Conservation (phyloP, 2,113 vertebrate species). For the Passer montanus region DNA sequence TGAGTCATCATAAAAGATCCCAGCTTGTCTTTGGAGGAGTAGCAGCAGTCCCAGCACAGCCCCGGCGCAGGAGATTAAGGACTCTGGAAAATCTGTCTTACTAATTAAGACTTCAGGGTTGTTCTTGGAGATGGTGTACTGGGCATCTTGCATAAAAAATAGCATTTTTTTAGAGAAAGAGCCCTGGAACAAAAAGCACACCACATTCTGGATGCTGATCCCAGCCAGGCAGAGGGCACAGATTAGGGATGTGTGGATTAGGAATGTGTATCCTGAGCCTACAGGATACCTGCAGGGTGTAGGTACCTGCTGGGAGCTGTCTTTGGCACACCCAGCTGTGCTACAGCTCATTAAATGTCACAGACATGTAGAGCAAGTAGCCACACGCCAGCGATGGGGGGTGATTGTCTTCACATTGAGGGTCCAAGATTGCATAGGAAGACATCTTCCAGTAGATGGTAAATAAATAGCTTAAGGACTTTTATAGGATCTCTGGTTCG, state of each 20-base stretch:
- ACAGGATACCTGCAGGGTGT: accelerated
- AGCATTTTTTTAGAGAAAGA: background rate
- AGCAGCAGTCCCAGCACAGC: conserved; percentile 23
- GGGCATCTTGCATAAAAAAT: background rate
- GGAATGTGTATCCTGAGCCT: background rate
- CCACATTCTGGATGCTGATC: accelerated
- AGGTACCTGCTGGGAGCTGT: background rate
- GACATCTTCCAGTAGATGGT: background rate
- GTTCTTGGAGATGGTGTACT: background rate
- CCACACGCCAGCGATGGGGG: background rate
- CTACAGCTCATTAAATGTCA: accelerated
- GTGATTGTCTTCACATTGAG: background rate
- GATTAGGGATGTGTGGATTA: accelerated
- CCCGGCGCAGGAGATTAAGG: conserved; percentile 12
- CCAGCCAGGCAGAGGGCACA: accelerated
- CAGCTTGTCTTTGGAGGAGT: background rate
- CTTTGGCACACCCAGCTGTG: accelerated
- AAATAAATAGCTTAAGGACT: conserved; percentile 27
- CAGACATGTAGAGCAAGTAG: accelerated
- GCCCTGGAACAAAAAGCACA: accelerated
- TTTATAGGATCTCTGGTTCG: background rate
- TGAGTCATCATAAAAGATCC: conserved; percentile 50
- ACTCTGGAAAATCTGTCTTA: conserved; percentile 12
- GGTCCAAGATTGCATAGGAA: background rate
- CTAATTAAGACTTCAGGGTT: conserved; percentile 25